Percentiles rank a stretch among this genome's conserved stretches.
These are phyloP conservation scores for Nothobranchius kuhntae DNA, from an alignment of 2,113 vertebrate genomes.

Conservation along the genomic window DNA sequence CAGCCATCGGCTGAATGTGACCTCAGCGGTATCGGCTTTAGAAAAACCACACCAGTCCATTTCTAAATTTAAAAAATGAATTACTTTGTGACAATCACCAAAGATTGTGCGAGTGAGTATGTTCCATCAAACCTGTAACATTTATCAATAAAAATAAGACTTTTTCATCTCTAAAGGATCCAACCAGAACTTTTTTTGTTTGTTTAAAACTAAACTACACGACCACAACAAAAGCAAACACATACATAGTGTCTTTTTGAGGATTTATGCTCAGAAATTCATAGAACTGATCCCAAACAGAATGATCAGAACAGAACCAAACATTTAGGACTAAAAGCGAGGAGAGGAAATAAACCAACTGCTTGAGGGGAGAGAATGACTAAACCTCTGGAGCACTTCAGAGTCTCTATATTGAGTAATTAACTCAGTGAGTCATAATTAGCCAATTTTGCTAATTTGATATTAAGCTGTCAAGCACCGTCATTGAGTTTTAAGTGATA, in stretches of 20 bases:
- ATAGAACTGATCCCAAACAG: slow-evolving; percentile 21
- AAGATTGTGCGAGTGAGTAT: slow-evolving; percentile 58
- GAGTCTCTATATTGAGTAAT: slow-evolving; percentile 80
- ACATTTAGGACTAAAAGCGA: slow-evolving; percentile 65
- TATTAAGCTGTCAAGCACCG: slow-evolving; percentile 82
- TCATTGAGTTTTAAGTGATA: slow-evolving; percentile 81
- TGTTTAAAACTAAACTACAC: no score
- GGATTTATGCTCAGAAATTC: background rate
- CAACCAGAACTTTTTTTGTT: no score
- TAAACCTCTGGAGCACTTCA: slow-evolving; percentile 81
- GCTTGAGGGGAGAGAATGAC: slow-evolving; percentile 74
- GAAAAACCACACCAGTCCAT: no score
- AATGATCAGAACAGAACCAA: slow-evolving; percentile 52
- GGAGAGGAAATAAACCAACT: slow-evolving; percentile 72
- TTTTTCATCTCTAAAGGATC: background rate
- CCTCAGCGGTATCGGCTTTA: no score
- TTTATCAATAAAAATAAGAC: background rate
- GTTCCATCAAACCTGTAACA: slow-evolving; percentile 1
- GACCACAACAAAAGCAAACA: background rate
- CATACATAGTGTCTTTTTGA: background rate
- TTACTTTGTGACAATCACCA: slow-evolving; percentile 21
- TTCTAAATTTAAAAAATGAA: background rate
- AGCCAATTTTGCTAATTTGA: slow-evolving; percentile 85
- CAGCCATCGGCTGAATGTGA: no score
- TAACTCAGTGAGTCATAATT: slow-evolving; percentile 83